Base-by-base conservation (phyloP, 2,888 invertebrate genomes). In the Rotaria macrura region DNA sequence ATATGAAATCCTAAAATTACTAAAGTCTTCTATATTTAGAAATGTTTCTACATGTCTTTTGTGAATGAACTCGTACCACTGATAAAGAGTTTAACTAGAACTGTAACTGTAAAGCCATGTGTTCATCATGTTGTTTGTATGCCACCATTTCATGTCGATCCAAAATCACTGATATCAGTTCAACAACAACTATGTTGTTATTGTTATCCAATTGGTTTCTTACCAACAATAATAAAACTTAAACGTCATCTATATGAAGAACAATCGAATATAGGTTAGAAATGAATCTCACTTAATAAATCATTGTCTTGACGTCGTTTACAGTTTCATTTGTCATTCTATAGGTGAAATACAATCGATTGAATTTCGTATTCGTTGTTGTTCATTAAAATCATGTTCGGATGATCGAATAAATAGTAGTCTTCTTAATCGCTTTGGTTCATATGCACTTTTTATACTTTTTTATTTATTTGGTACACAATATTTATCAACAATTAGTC, bases 391-490 rank as follows among this genome's bases (percentile, higher is more conserved):
- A 79, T 43, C 79, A 10, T 43, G 43, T 40, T 79, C 79, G 38
- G n/a, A 79, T 43, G 79, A 79, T 43, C 40, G 43, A 43, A 79
- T 79, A 4, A 43, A 43, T 43, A 43, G 79, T 79, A 43, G 79
- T 79, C 43, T 79, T 79, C 43, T 79, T 2, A 79, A 40, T 79
- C 43, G 79, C 25, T 79, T 79, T 43, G 79, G 79, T 79, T 79
- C 79, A 43, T 43, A 43, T 43, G 40, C 43, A 43, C 43, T 79
- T 25, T 40, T 43, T 25, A 40, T 79, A 20, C 23, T 79, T 25
- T 79, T 40, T n/a, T 79, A 79, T 79, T 43, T 79, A 25, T 79
- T 79, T 79, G 79, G 79, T 43, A 43, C 79, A 43, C 79, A 79
- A 43, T 2, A 23, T 25, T 43, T 79, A 43, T 79, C 43, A 79